Base-by-base conservation (phyloP, 2,113 vertebrate genomes). In the Crotalus helleri region DNA sequence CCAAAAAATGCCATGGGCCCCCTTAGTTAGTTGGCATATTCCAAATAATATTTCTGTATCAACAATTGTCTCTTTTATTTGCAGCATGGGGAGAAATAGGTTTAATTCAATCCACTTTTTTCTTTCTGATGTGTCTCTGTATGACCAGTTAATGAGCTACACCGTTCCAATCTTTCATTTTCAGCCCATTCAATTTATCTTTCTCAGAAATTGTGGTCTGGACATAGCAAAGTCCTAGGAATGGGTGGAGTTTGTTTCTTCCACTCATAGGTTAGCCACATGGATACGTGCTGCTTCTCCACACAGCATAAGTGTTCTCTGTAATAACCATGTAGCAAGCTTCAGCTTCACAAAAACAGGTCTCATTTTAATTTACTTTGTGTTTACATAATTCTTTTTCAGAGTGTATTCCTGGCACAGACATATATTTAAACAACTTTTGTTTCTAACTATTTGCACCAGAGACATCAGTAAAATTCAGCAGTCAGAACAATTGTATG, bases 11-110 rank as follows among this genome's bases (percentile, higher is more conserved):
- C 96, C 97, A 89, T 97, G 96, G 94, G 95, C 97, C 97, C 96
- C 95, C 96, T 97, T 96, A 96, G 96, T 97, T 97, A 97, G 96
- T 96, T 96, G 90, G 94, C 96, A 97, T 95, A 97, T 95, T 97
- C 96, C 97, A 98, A 98, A 97, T 96, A 98, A 98, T 98, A 97
- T 96, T 96, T 95, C 96, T 97, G 97, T 98, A 98, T 98, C 96
- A 97, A 97, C 55, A 98, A 98, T 97, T 97, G 96, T 96, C 96
- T 97, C 95, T 96, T 97, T 98, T 97, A 98, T 98, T 98, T 96
- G 95, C 94, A 97, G 96, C 97, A 97, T 95, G 97, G 97, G 97
- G 96, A 97, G 94, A 97, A 97, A 92, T 97, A 97, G 97, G 97
- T 97, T 95, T 93, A 96, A 94, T 94, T 93, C 96, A 97, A 97